These are phyloP conservation scores for Lutjanus campechanus DNA, from an alignment of 2,797 vertebrate species.

Conservation along the genomic window DNA sequence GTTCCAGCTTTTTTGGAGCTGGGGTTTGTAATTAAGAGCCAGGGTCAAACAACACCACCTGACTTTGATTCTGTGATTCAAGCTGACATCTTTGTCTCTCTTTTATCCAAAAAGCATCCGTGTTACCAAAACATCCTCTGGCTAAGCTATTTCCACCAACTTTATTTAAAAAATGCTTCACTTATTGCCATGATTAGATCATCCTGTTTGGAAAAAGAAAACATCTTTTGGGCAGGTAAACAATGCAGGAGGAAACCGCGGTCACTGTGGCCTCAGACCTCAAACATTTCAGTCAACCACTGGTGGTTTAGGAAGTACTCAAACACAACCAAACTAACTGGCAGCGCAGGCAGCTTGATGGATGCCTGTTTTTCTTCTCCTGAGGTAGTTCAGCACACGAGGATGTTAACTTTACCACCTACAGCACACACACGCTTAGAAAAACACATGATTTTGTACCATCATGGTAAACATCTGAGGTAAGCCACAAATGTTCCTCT, in stretches of 20 bases:
- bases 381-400: slow-evolving; percentile 41
- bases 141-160: slow-evolving; percentile 14
- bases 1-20: no score
- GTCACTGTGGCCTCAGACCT: slow-evolving; percentile 49
- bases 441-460: slow-evolving; percentile 52
- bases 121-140: slow-evolving; percentile 32
- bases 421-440: slow-evolving; percentile 41
- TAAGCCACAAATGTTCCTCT: slow-evolving; percentile 54
- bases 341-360: slow-evolving; percentile 44
- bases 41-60: slow-evolving; percentile 11
- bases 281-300: slow-evolving; percentile 50
- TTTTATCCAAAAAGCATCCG: background rate
- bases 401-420: slow-evolving; percentile 68
- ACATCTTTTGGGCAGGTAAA: slow-evolving; percentile 57
- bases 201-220: slow-evolving; percentile 51
- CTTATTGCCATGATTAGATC: slow-evolving; percentile 41
- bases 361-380: slow-evolving; percentile 59
- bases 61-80: background rate
- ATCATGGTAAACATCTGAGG: slow-evolving; percentile 56
- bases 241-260: slow-evolving; percentile 38
- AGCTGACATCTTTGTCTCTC: slow-evolving; percentile 3
- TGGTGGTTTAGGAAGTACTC: slow-evolving; percentile 50
- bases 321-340: slow-evolving; percentile 52
- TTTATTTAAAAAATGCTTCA: slow-evolving; percentile 17
- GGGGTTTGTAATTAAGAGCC: slow-evolving; percentile 14